Base-by-base conservation (phyloP, 2,888 invertebrate genomes). In the Andrena bucephala region DNA sequence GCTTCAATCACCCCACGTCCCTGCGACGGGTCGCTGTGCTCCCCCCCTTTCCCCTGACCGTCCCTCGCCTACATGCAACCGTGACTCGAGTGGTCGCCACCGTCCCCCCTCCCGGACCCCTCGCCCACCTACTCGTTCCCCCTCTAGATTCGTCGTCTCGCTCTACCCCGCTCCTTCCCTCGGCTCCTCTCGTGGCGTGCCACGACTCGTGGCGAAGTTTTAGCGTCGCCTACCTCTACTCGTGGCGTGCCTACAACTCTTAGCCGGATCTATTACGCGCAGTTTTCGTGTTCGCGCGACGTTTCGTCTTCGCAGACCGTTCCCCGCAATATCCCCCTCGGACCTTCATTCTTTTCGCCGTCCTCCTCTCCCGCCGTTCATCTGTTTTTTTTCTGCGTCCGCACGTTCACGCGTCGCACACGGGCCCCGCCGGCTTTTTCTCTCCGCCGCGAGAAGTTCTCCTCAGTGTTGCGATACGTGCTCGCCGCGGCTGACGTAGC, bases 201-300 rank as follows among this genome's bases (percentile, higher is more conserved):
- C 88, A 82, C 88, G 90, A 92, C 92, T 92, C 92, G 92, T 91
- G 92, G 91, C 89, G 86, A 92, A 92, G 91, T 92, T 93, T 92
- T 89, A 92, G 90, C 93, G 90, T 92, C 91, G 90, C 88, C 74
- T 88, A 88, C 84, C 86, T 87, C 88, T 89, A 90, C 90, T 90
- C 90, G 91, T 90, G 89, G 90, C 91, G 90, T 91, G 88, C 89
- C 91, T 91, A 90, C 91, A 90, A 92, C 90, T 86, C 88, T 91
- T 90, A 88, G 88, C 88, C 89, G 90, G 88, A 90, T 92, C 90
- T 91, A 89, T 92, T 89, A 88, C 91, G 89, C 90, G 87, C 86
- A 86, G 88, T 91, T 91, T 87, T 88, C 86, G 84, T 82, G 80
- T 80, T 81, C 83, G 78, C 70, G 75, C 80, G 81, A 84, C 77